Evolutionary conservation across 2,797 vertebrate species (phyloP).

Genomic region (Chiloscyllium punctatum): DNA sequence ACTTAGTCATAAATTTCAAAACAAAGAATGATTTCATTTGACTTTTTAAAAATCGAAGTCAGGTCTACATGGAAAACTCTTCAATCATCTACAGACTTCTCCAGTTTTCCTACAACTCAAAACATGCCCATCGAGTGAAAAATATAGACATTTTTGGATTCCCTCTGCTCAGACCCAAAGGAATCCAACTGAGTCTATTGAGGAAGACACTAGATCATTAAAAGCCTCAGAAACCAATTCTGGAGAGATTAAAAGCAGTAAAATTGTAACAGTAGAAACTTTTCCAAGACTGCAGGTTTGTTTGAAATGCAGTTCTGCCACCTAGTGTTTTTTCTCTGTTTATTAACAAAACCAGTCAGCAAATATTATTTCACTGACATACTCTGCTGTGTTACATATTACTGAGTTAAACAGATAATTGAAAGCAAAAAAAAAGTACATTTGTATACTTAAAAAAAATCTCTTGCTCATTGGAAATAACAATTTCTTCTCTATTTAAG

Average conservation of each 20-base stretch:
- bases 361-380: neutral
- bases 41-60: neutral
- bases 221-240: neutral
- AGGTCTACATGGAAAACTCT: neutral
- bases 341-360: neutral
- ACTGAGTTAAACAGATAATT: neutral
- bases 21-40: neutral
- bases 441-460: neutral
- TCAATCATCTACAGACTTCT: neutral
- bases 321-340: neutral
- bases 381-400: neutral
- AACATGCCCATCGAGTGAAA: neutral
- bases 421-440: neutral
- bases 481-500: neutral
- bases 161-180: neutral
- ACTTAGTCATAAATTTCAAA: neutral
- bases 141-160: neutral
- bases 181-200: neutral
- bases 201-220: neutral
- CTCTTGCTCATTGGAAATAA: neutral
- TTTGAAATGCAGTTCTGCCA: neutral
- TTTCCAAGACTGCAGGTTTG: neutral
- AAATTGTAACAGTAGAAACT: neutral
- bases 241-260: neutral
- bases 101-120: neutral